Conservation (phyloP, 2,797 vertebrate species). For the Bovichtus diacanthus region DNA sequence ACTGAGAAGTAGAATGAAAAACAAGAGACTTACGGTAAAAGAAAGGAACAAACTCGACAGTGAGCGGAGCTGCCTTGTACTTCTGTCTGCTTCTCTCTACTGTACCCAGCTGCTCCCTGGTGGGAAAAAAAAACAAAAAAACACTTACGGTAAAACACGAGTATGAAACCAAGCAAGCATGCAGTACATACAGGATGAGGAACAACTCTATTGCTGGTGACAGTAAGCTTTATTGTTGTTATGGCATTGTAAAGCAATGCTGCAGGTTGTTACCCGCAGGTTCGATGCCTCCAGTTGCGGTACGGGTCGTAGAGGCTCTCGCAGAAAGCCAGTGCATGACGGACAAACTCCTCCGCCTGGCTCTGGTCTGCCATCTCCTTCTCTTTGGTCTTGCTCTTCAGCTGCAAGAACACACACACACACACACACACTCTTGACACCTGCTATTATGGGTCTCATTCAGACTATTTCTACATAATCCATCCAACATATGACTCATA, state of each 20-base stretch:
- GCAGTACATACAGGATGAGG: neutral
- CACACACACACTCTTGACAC: neutral
- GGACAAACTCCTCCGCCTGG: constrained; percentile 95
- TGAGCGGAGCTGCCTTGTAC: constrained; percentile 95
- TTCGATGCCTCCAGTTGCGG: constrained; percentile 94
- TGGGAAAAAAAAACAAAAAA: constrained; percentile 8
- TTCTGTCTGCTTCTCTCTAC: constrained; percentile 97
- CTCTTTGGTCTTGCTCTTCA: constrained; percentile 98
- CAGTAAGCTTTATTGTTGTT: neutral
- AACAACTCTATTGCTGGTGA: neutral
- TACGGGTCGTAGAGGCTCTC: constrained; percentile 98
- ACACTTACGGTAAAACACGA: neutral
- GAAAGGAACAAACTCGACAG: constrained; percentile 97
- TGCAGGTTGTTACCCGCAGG: constrained; percentile 87
- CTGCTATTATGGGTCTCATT: neutral
- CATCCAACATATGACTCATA: neutral
- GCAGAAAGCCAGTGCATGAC: constrained; percentile 94
- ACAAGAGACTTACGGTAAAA: constrained; percentile 94
- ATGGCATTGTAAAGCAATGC: neutral
- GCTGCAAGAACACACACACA: constrained; percentile 75
- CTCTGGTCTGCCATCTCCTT: constrained; percentile 97
- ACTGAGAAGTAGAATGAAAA: neutral
- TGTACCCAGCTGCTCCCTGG: constrained; percentile 88
- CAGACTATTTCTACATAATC: neutral
- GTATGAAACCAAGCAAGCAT: neutral